Conservation (phyloP, 1,140 invertebrate species). For the Ceratina japonica region DNA sequence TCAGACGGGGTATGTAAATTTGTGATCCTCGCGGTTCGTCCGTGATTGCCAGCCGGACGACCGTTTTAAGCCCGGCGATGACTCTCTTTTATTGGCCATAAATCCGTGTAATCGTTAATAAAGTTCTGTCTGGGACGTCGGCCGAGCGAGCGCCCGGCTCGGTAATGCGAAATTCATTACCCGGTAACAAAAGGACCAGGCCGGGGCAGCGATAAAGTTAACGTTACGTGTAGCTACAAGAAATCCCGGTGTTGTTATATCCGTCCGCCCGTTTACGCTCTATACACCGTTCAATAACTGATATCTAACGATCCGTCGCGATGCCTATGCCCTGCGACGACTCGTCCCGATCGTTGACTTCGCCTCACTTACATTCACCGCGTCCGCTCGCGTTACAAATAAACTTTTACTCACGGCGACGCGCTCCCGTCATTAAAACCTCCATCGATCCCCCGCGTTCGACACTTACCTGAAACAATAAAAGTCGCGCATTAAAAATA, state of each 20-base stretch:
- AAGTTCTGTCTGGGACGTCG: constrained; percentile 44
- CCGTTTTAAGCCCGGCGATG: constrained; percentile 43
- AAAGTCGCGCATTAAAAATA: not conserved
- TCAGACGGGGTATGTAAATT: not conserved
- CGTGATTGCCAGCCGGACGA: not conserved
- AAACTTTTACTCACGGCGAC: not conserved
- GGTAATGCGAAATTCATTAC: constrained; percentile 58
- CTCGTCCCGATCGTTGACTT: not conserved
- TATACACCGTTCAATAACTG: constrained; percentile 28
- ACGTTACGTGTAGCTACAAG: constrained; percentile 26
- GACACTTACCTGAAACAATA: constrained; percentile 57
- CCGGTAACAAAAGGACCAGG: constrained; percentile 25
- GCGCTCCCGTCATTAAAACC: not conserved
- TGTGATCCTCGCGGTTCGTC: not conserved
- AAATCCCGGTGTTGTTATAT: constrained; percentile 13
- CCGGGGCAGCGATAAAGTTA: constrained; percentile 35
- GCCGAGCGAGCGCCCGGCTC: constrained; percentile 10
- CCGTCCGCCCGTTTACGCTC: not conserved
- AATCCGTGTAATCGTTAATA: constrained; percentile 55
- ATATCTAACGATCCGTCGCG: constrained; percentile 9
- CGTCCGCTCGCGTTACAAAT: too few species aligned
- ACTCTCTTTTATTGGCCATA: constrained; percentile 25
- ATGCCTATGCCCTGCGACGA: not conserved
- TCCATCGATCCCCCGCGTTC: not conserved
- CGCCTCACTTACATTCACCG: not conserved